Percentiles rank a stretch among this genome's conserved stretches.
These are phyloP conservation scores for Muntiacus muntjak DNA, from an alignment of 2,113 vertebrate genomes.

Conservation along the genomic window DNA sequence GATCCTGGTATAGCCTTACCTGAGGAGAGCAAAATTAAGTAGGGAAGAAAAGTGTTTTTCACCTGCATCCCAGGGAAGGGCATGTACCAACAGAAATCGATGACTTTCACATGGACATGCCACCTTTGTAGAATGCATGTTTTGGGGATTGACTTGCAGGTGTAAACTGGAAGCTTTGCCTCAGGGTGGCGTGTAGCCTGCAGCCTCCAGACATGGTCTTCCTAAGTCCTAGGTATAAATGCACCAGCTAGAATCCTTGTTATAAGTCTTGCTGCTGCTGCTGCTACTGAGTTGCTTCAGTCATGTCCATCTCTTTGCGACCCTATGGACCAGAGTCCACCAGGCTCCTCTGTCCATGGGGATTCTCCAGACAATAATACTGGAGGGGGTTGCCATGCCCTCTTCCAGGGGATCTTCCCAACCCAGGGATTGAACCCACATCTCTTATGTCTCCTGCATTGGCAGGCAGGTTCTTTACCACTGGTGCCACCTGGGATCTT, in stretches of 20 bases:
- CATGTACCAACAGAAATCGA: neutral
- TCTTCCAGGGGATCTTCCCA: neutral
- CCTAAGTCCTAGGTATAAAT: rapidly evolving
- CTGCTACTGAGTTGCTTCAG: neutral
- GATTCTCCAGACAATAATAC: neutral
- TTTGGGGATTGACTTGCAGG: neutral
- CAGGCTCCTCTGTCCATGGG: neutral
- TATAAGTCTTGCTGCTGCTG: neutral
- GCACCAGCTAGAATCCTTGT: neutral
- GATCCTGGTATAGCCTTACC: neutral
- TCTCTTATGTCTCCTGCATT: neutral
- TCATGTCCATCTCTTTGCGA: neutral
- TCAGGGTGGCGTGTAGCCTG: neutral
- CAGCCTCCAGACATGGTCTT: rapidly evolving
- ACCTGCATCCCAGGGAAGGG: neutral
- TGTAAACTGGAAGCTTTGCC: neutral
- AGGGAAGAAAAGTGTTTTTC: neutral
- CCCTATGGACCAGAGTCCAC: neutral
- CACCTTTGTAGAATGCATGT: too few relatives aligned
- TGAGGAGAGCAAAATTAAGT: neutral
- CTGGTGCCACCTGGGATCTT: neutral
- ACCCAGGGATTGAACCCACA: neutral
- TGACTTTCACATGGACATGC: neutral
- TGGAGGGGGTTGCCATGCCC: neutral
- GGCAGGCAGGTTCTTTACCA: neutral